Conservation (phyloP, 2,888 invertebrate genomes). For the Lasioglossum lativentre region DNA sequence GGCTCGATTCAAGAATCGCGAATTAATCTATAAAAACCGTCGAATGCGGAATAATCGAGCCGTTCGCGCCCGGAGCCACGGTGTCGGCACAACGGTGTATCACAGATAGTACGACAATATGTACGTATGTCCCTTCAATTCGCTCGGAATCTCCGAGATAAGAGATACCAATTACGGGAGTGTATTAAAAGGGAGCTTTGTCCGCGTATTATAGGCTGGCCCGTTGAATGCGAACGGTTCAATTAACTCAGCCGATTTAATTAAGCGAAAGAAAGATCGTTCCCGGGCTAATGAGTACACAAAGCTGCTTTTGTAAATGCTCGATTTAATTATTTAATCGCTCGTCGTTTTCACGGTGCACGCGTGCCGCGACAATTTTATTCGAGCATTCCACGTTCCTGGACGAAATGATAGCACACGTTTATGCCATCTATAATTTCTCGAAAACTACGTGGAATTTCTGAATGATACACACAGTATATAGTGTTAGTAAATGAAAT, state of each 20-base stretch:
- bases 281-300: background rate
- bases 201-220: background rate
- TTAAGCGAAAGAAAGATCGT: conserved; percentile 16
- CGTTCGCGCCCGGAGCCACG: background rate
- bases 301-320: conserved; percentile 1
- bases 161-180: conserved; percentile 11
- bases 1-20: conserved; percentile 15
- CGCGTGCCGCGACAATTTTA: background rate
- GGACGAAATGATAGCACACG: background rate
- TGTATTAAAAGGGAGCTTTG: conserved; percentile 1
- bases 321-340: background rate
- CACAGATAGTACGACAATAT: background rate
- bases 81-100: conserved; percentile 3
- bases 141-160: conserved; percentile 11
- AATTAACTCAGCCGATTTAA: conserved; percentile 19
- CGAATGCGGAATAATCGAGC: conserved; percentile 12
- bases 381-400: background rate
- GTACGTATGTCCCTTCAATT: conserved; percentile 8
- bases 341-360: background rate
- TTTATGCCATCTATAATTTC: background rate
- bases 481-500: background rate
- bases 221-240: background rate
- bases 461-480: background rate
- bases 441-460: background rate
- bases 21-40: conserved; percentile 27